These are phyloP conservation scores for Acronicta psi DNA, from an alignment of 2,888 invertebrate species.

Conservation along the genomic window DNA sequence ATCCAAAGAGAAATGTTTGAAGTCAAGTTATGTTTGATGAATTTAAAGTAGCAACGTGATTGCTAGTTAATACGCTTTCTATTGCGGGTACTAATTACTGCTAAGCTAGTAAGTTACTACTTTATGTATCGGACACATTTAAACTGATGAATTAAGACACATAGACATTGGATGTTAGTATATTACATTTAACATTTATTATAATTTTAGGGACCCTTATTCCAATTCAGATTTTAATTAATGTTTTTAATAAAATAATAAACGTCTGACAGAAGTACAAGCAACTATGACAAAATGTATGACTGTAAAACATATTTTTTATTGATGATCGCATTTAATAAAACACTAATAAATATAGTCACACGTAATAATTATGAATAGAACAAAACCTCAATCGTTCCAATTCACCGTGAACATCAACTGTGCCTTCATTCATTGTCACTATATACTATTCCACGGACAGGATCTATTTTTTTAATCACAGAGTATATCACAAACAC, in stretches of 20 bases:
- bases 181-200: not conserved
- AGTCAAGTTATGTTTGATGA: constrained; percentile 13
- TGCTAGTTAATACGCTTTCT: constrained; percentile 24
- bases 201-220: too few species aligned
- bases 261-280: not conserved
- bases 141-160: not conserved
- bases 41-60: constrained; percentile 22
- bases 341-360: not conserved
- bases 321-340: too few species aligned
- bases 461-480: constrained; percentile 42
- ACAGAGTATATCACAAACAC: constrained; percentile 53
- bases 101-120: not conserved
- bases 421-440: constrained; percentile 75
- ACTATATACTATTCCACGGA: constrained; percentile 33
- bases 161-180: not conserved
- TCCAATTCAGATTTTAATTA: not conserved
- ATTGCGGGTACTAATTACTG: constrained; percentile 8
- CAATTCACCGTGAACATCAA: constrained; percentile 75
- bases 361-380: constrained; percentile 14
- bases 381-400: constrained; percentile 76
- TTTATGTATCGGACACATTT: not conserved
- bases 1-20: constrained; percentile 47
- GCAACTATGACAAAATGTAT: not conserved
- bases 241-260: not conserved
- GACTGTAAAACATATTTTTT: too few species aligned